A percentile compares a stretch with the other conserved stretches of the same genome.
These are phyloP conservation scores for Lasius fuliginosus DNA, from an alignment of 2,888 invertebrate species.

Conservation along the genomic window DNA sequence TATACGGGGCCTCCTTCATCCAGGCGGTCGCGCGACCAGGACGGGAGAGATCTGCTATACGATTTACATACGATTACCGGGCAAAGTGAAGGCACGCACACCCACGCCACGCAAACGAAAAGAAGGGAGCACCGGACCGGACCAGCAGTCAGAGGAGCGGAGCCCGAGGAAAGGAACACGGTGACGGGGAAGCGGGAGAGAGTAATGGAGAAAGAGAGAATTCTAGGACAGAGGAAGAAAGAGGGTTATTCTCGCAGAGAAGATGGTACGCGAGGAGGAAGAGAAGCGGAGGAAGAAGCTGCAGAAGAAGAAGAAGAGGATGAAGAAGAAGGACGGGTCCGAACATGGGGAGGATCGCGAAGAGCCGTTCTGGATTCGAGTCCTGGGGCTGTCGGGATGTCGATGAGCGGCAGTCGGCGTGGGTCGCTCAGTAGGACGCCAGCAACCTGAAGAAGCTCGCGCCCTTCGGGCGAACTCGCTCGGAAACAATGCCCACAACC, in stretches of 20 bases:
- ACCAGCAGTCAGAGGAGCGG: slow-evolving; percentile 65
- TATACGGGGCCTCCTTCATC: slow-evolving; percentile 74
- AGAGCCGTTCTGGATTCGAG: slow-evolving; percentile 78
- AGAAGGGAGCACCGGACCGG: slow-evolving; percentile 66
- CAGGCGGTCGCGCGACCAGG: slow-evolving; percentile 81
- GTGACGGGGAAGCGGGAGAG: slow-evolving; percentile 36
- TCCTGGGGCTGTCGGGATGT: slow-evolving; percentile 82
- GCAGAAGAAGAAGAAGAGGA: slow-evolving; percentile 46
- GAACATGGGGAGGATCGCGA: slow-evolving; percentile 65
- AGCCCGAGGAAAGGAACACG: slow-evolving; percentile 47
- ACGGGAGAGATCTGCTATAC: slow-evolving; percentile 81
- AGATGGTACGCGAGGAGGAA: slow-evolving; percentile 28
- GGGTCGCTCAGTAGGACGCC: slow-evolving; percentile 85
- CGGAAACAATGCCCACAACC: slow-evolving; percentile 79
- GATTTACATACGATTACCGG: slow-evolving; percentile 86
- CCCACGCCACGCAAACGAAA: slow-evolving; percentile 81
- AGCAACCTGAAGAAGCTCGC: slow-evolving; percentile 85
- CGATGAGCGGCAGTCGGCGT: slow-evolving; percentile 85
- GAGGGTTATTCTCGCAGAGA: slow-evolving; percentile 37
- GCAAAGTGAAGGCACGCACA: slow-evolving; percentile 84
- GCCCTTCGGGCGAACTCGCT: slow-evolving; percentile 82
- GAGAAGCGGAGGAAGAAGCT: slow-evolving; percentile 37
- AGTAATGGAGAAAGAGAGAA: slow-evolving; percentile 50
- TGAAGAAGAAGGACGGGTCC: slow-evolving; percentile 51
- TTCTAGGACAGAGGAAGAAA: slow-evolving; percentile 40